Evolutionary conservation across 2,888 invertebrate species (phyloP).

Genomic region (Hypomecis atomaria): DNA sequence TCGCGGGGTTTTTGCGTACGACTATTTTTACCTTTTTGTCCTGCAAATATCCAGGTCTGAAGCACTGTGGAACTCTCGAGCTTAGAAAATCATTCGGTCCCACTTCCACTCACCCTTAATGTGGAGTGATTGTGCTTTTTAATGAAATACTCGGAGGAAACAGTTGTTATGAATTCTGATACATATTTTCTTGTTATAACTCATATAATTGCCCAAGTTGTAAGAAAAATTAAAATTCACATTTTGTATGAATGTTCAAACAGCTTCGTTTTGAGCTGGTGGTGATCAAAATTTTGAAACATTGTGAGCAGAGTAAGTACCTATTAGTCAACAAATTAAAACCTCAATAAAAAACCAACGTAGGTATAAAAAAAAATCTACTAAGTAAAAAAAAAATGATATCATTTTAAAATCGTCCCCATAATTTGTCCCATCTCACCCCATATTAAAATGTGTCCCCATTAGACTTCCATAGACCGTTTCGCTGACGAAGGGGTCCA

Average conservation of each 20-base stretch:
- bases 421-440: conserved; percentile 47
- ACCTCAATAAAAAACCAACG: too few relatives aligned
- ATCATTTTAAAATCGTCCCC: conserved; percentile 19
- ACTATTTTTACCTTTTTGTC: conserved; percentile 72
- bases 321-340: too few relatives aligned
- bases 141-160: conserved; percentile 15
- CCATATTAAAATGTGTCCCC: conserved; percentile 81
- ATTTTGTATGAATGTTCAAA: too few relatives aligned
- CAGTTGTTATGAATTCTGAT: not conserved
- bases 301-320: too few relatives aligned
- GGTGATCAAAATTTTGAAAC: too few relatives aligned
- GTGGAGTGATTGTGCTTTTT: conserved; percentile 27
- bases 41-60: conserved; percentile 62
- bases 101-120: not conserved
- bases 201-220: too few relatives aligned
- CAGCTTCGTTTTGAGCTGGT: too few relatives aligned
- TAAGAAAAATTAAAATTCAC: too few relatives aligned
- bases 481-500: conserved; percentile 64
- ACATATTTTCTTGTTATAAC: not conserved
- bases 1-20: conserved; percentile 79
- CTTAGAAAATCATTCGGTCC: conserved; percentile 44
- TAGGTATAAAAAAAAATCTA: not conserved
- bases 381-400: conserved; percentile 8
- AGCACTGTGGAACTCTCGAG: conserved; percentile 57
- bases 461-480: conserved; percentile 64